Conservation (phyloP, 2,113 vertebrate species). For the Sylvicapra grimmia region DNA sequence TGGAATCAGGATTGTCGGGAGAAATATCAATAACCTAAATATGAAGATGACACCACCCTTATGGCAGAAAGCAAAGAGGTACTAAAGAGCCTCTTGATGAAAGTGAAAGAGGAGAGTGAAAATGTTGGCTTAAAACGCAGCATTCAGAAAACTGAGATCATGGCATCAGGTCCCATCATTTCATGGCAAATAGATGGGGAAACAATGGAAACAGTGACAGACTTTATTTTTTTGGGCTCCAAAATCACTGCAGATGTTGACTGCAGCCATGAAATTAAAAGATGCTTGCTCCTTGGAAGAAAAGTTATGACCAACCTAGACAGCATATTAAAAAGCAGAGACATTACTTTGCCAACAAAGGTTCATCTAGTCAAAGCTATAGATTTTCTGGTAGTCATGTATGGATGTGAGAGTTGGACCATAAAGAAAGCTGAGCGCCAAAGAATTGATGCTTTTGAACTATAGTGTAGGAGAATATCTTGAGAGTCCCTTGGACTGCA, state of each 20-base stretch:
- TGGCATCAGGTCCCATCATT: not conserved
- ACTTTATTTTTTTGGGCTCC: not conserved
- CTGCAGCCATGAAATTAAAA: not conserved
- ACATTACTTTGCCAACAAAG: not conserved
- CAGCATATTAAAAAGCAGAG: not conserved
- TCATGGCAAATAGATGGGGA: not conserved
- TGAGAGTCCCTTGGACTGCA: not conserved
- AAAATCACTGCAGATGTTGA: not conserved
- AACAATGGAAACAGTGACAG: not conserved
- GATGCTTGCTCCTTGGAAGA: not conserved
- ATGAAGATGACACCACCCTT: not conserved
- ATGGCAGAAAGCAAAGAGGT: not conserved
- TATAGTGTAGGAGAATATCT: not conserved
- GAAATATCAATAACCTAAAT: not conserved
- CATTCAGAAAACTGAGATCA: not conserved
- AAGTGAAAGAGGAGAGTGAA: not conserved
- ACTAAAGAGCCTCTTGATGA: not conserved
- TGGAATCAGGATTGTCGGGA: not conserved
- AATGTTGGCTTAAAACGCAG: not conserved
- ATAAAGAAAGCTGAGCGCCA: accelerated
- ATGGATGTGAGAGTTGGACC: not conserved
- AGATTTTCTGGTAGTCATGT: not conserved
- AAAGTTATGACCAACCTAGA: not conserved
- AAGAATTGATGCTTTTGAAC: not conserved
- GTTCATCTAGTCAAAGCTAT: not conserved